Percentiles rank a stretch among this genome's conserved stretches.
Evolutionary conservation across 2,797 vertebrate genomes (phyloP).

Genomic region (Lindbergichthys nudifrons): DNA sequence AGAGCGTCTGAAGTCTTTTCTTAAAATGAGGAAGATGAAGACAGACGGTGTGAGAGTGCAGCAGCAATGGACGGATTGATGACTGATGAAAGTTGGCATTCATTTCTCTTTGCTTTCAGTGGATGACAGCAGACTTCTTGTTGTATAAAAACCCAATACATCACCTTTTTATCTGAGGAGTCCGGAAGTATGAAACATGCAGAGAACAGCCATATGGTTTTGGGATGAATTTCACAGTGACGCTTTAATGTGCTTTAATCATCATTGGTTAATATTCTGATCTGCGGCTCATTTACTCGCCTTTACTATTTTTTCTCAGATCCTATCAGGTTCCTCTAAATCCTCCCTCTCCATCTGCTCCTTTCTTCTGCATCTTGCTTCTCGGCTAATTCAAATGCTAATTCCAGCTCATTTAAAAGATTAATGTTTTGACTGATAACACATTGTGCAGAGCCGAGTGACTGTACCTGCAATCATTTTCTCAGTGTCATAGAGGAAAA

Average conservation of each 20-base stretch:
- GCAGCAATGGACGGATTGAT: conserved; percentile 34
- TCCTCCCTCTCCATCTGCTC: conserved; percentile 49
- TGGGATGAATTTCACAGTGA: not conserved
- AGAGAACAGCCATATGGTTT: not conserved
- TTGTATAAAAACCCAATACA: conserved; percentile 9
- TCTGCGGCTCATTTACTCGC: conserved; percentile 16
- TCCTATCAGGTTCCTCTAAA: conserved; percentile 30
- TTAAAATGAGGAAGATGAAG: conserved; percentile 40
- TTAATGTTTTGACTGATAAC: conserved; percentile 58
- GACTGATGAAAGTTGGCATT: conserved; percentile 37
- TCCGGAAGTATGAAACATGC: conserved; percentile 3
- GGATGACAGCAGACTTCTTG: conserved; percentile 6
- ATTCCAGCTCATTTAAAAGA: conserved; percentile 63
- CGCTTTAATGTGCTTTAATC: conserved; percentile 12
- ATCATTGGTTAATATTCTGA: conserved; percentile 28
- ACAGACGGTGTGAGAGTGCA: conserved; percentile 31
- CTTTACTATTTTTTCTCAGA: not conserved
- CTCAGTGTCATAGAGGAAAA: conserved; percentile 17
- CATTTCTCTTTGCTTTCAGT: conserved; percentile 23
- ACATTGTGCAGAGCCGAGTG: conserved; percentile 36
- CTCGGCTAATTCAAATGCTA: conserved; percentile 64
- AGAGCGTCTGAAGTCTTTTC: conserved; percentile 20
- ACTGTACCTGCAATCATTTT: conserved; percentile 47
- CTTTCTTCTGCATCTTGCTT: conserved; percentile 46
- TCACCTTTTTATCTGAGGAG: conserved; percentile 8